Percentiles rank a stretch among this genome's conserved stretches.
Conservation (phyloP, 2,113 vertebrate species). For the Lampris megalopsis region DNA sequence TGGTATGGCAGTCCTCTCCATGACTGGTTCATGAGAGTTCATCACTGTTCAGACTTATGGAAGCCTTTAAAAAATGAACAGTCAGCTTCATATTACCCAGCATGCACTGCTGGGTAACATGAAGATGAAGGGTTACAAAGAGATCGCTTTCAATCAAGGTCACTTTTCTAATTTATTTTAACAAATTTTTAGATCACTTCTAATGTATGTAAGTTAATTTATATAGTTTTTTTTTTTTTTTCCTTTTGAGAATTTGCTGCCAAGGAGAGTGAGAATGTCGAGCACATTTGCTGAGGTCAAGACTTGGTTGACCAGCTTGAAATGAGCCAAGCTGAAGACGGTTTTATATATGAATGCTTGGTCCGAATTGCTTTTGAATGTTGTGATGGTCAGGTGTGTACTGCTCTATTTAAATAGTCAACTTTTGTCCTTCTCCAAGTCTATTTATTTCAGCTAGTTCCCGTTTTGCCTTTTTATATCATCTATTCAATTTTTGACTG, state of each 20-base stretch:
- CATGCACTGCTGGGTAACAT: neutral
- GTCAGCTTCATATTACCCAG: neutral
- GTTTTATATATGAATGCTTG: neutral
- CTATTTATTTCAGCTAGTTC: neutral
- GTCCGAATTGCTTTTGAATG: neutral
- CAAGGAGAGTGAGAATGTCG: neutral
- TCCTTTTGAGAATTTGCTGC: constrained; percentile 19
- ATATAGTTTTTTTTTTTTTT: constrained; percentile 5
- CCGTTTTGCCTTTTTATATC: neutral
- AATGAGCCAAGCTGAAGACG: neutral
- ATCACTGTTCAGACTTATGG: neutral
- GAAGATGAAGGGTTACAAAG: neutral
- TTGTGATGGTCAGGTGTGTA: constrained; percentile 4
- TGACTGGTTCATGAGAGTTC: constrained; percentile 70
- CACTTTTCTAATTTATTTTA: constrained; percentile 24
- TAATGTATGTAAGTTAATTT: neutral
- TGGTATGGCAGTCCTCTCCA: neutral
- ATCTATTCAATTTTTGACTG: neutral
- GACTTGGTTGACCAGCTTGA: neutral
- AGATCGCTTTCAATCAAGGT: neutral
- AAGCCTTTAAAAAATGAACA: neutral
- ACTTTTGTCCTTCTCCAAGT: no score
- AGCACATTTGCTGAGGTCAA: neutral
- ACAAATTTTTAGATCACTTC: constrained; percentile 36
- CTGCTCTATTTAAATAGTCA: neutral